These are phyloP conservation scores for Gavialis gangeticus DNA, from an alignment of 2,113 vertebrate species.

Conservation along the genomic window DNA sequence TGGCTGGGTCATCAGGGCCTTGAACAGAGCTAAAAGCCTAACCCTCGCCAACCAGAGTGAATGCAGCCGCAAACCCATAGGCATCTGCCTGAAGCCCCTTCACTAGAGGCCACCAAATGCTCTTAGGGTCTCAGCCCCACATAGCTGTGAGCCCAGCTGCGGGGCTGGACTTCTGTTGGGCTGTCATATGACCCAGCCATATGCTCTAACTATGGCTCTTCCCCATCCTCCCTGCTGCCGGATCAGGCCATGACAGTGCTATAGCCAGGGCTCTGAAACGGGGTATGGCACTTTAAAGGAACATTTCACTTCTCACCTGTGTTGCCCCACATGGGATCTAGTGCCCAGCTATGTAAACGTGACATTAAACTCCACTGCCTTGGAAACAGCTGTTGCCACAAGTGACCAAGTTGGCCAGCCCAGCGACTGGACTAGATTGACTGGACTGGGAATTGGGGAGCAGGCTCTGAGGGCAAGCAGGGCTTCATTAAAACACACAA, in stretches of 20 bases:
- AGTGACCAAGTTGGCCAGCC: too few relatives aligned
- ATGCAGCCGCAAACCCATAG: rapidly evolving
- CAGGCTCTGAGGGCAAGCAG: background rate
- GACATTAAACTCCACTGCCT: too few relatives aligned
- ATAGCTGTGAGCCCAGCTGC: background rate
- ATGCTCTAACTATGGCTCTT: background rate
- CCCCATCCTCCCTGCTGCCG: rapidly evolving
- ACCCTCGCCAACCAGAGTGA: rapidly evolving
- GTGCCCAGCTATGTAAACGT: background rate
- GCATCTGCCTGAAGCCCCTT: background rate
- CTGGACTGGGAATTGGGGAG: rapidly evolving
- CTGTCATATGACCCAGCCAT: background rate
- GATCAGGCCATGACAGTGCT: background rate
- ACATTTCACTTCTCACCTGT: too few relatives aligned
- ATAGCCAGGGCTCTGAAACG: background rate
- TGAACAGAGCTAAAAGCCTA: too few relatives aligned
- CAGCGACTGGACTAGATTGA: too few relatives aligned
- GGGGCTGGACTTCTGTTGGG: background rate
- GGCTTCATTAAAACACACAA: background rate
- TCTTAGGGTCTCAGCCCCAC: too few relatives aligned
- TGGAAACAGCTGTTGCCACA: too few relatives aligned
- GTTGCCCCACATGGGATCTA: background rate
- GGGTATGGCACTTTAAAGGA: too few relatives aligned
- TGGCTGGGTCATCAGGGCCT: too few relatives aligned
- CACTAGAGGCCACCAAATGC: background rate